A percentile compares a stretch with the other conserved stretches of the same genome.
Evolutionary conservation across 2,113 vertebrate genomes (phyloP).

Genomic region (Anser brachyrhynchus): DNA sequence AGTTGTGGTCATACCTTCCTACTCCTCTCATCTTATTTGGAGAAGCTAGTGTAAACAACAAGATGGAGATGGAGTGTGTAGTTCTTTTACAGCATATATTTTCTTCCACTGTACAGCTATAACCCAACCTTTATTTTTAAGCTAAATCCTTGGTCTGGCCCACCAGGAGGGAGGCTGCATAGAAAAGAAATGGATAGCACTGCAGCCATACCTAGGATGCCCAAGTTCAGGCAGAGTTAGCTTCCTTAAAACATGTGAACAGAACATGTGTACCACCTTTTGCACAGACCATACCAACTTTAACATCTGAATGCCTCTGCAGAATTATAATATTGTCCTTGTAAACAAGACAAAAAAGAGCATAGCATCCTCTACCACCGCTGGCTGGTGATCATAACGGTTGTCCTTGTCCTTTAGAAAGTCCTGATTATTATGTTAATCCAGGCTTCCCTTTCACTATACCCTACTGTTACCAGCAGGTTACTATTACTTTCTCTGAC

Average conservation of each 20-base stretch:
- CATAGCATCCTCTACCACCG: not conserved
- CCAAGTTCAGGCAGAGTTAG: not conserved
- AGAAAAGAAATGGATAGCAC: not conserved
- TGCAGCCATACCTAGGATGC: not conserved
- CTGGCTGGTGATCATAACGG: not conserved
- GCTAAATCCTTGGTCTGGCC: not conserved
- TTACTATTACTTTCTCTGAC: slow-evolving; percentile 34
- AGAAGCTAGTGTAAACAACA: not conserved
- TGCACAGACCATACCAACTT: fast-evolving
- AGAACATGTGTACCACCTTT: not conserved
- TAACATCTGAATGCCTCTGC: not conserved
- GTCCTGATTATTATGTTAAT: slow-evolving; percentile 17
- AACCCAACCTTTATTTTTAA: not conserved
- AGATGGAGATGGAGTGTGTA: not conserved
- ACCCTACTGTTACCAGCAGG: not conserved
- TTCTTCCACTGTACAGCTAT: not conserved
- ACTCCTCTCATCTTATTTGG: not conserved
- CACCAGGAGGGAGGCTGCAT: not conserved
- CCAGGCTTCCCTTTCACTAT: not conserved
- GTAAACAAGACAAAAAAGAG: not conserved
- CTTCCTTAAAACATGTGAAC: not conserved
- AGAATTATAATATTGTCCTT: not conserved
- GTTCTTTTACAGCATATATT: not conserved
- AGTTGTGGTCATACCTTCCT: not conserved
- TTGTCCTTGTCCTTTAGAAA: not conserved